Base-by-base conservation (phyloP, 2,113 vertebrate species). In the Hyperopisus bebe region DNA sequence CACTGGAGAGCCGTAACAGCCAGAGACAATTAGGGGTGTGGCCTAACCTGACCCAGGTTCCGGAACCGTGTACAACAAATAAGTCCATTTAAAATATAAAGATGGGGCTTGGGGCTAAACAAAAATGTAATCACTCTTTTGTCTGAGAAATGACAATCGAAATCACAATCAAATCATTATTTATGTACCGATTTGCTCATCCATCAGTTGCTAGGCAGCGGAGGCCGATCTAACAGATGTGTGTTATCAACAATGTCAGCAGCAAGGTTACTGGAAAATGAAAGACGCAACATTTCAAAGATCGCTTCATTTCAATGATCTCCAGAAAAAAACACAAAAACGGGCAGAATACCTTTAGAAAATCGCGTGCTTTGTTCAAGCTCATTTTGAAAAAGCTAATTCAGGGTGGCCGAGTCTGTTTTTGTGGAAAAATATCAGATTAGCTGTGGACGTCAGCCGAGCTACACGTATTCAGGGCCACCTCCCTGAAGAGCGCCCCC, bases 401-500 rank as follows among this genome's bases (percentile, higher is more conserved):
- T 39, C 53, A 24, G 21, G 9, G 3, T n/a, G 27, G 27, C 19
- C 47, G 55, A 44, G 21, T 66, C 42, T 35, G n/a, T 35, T 17
- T 47, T 74, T 88, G 27, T 31, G 27, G 66, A 80, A 86, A 88
- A 50, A 50, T 77, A 51, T 51, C n/a, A 9, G 55, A 46, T 47
- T 42, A 1, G 35, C 19, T 15, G 15, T 17, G 74, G 74, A 80
- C 17, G 35, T 80, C 74, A 80, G 35, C 74, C 17, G 74, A 80
- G 74, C 35, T 8, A 70, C 53, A 24, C 42, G 42, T n/a, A 70
- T 51, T 21, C 55, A 89, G 66, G 19, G 11, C 89, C 31, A 46
- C 62, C 85, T 80, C 70, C 58, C 70, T 83, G 86, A 88, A 77
- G 55, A 62, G 80, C 77, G 85, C 17, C 80, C 77, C 21, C n/a